A percentile compares a stretch with the other conserved stretches of the same genome.
Conservation (phyloP, 2,113 vertebrate species). For the Passer domesticus region DNA sequence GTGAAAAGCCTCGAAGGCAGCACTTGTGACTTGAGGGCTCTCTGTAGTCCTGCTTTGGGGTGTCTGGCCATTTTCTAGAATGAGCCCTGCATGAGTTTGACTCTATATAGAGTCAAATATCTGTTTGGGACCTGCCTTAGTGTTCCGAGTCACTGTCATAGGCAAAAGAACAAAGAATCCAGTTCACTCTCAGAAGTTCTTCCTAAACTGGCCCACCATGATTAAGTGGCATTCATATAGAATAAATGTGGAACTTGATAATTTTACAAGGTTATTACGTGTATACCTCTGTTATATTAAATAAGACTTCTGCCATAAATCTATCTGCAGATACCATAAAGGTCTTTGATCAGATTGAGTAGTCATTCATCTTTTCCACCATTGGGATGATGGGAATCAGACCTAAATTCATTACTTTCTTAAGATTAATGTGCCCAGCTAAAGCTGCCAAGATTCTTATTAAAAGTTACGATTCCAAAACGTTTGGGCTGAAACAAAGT, state of each 20-base stretch:
- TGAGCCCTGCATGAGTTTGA: not conserved
- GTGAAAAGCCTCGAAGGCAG: not conserved
- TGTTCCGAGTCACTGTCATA: not conserved
- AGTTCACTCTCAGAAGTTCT: not conserved
- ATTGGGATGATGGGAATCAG: slow-evolving; percentile 18
- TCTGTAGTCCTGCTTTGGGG: not conserved
- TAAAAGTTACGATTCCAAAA: slow-evolving; percentile 19
- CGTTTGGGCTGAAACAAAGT: not conserved
- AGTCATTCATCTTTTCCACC: slow-evolving; percentile 7
- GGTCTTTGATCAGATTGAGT: slow-evolving; percentile 20
- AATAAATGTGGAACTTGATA: not conserved
- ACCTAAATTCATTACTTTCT: slow-evolving; percentile 39
- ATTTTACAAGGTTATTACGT: slow-evolving; percentile 12
- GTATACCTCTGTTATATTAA: not conserved
- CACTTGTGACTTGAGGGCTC: not conserved
- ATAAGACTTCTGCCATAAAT: slow-evolving; percentile 27
- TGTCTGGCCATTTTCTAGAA: not conserved
- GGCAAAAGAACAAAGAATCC: not conserved
- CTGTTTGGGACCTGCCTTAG: not conserved
- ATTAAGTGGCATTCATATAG: not conserved
- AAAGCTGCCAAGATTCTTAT: slow-evolving; percentile 36
- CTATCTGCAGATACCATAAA: slow-evolving; percentile 17
- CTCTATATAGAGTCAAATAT: not conserved
- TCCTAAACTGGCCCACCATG: not conserved
- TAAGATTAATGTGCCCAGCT: slow-evolving; percentile 15